Percentiles rank a stretch among this genome's conserved stretches.
These are phyloP conservation scores for Sarcophaga bullata DNA, from an alignment of 1,140 invertebrate genomes.

Conservation along the genomic window DNA sequence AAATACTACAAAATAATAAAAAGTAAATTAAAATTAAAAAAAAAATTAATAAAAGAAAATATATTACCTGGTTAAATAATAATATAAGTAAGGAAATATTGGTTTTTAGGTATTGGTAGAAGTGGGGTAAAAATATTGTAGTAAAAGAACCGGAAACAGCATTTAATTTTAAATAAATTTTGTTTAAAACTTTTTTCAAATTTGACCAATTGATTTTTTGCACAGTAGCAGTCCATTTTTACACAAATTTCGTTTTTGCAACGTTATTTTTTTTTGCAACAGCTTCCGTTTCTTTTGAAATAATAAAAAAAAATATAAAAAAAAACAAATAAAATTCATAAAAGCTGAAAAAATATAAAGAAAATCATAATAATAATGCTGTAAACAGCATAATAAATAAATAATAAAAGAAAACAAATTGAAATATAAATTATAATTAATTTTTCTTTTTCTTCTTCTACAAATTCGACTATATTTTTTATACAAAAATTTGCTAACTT, in stretches of 20 bases:
- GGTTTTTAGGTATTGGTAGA: neutral
- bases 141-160: slow-evolving; percentile 31
- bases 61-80: neutral
- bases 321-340: neutral
- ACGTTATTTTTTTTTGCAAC: neutral
- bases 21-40: too few species aligned
- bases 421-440: too few species aligned
- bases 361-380: neutral
- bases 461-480: too few species aligned
- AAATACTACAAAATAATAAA: neutral
- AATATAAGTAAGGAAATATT: neutral
- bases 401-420: too few species aligned
- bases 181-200: neutral
- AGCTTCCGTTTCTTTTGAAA: slow-evolving; percentile 32
- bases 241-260: too few species aligned
- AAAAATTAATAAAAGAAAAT: neutral
- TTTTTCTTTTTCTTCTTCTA: too few species aligned
- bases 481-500: too few species aligned
- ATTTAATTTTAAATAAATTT: slow-evolving; percentile 26
- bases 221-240: too few species aligned
- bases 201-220: neutral
- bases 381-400: too few species aligned
- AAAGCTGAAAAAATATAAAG: neutral
- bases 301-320: neutral
- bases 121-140: neutral